Base-by-base conservation (phyloP, 1,140 invertebrate genomes). In the Ostrea denselamellosa region DNA sequence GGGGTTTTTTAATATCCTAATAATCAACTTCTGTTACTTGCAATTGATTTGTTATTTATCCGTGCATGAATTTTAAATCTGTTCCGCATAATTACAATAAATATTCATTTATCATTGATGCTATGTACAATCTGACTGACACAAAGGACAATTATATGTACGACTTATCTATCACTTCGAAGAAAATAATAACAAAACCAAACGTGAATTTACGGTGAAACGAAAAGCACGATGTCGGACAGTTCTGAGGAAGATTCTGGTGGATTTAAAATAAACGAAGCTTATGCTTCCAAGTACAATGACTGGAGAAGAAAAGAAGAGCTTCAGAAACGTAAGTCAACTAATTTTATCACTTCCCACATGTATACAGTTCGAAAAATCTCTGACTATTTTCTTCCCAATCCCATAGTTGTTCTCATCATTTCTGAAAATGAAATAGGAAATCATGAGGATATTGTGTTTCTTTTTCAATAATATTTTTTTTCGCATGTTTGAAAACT, bases 251-350 rank as follows among this genome's bases (percentile, higher is more conserved):
- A 53, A 51, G 53, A 53, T 22, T 83, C 82, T n/a, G 82, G 53
- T 22, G 82, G 82, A 83, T 83, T 83, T 54, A 52, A 25, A 19
- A 96, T 97, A 81, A 97, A 98, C 93, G 96, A 96, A 92, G 96
- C 96, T 83, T 98, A 98, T 95, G 97, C 97, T 0, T 96, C 97
- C 90, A 97, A 96, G 92, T 98, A 98, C 92, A 96, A 98, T 91
- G 95, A 93, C 86, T 97, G 97, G 96, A 96, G 98, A 86, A 96
- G 97, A 91, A 98, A 97, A 92, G 98, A 98, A 95, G 97, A 98
- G 93, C 94, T 97, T 28, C 96, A 98, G 91, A 98, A 97, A 96
- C 95, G 98, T 98, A 96, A 96, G 96, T 62, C n/a, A 28, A 14
- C 22, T 14, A 14, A 77, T 7, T 77, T 8, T 8, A 68, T 28